Base-by-base conservation (phyloP, 2,888 invertebrate species). In the Lydus trimaculatus region DNA sequence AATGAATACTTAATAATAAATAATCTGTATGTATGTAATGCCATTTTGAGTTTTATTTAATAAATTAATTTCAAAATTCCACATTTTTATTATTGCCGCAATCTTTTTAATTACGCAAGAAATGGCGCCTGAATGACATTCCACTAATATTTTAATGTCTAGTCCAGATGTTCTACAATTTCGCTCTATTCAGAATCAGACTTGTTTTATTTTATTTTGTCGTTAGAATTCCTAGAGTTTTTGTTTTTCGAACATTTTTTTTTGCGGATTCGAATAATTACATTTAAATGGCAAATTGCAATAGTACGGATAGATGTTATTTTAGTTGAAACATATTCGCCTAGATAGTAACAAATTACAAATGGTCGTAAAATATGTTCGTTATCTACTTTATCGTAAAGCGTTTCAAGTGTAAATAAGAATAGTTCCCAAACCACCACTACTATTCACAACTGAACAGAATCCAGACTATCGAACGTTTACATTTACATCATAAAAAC, bases 81-180 rank as follows among this genome's bases (percentile, higher is more conserved):
- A 31, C 25, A 52, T 58, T 64, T 64, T 64, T 56, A 31, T 25
- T 62, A 39, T 52, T 60, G 17, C 43, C 6, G 1, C 39, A 61
- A 28, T 61, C 13, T 43, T 6, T 33, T 28, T 61, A 65, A 65
- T 65, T 65, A 43, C 39, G 56, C 13, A 43, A 52, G 61, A 65
- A 65, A 61, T 56, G 56, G 61, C 61, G 39, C 39, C 61, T 64
- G 33, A 9, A 61, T 25, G 13, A 52, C 61, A 65, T 65, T 48
- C 48, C 59, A 52, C 17, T 66, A 64, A 67, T 61, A 64, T 67
- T n/a, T n/a, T 67, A 67, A 64, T 67, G 61, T 67, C 64, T 20
- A 48, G 20, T 36, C 39, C 64, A 67, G 64, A 60, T 64, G 64
- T 61, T 25, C 33, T 5, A 63, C 58, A 39, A 15, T 62, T 43